phyloP scores from a whole-genome alignment of 2,797 vertebrate species.

The Remorina albescens region DNA sequence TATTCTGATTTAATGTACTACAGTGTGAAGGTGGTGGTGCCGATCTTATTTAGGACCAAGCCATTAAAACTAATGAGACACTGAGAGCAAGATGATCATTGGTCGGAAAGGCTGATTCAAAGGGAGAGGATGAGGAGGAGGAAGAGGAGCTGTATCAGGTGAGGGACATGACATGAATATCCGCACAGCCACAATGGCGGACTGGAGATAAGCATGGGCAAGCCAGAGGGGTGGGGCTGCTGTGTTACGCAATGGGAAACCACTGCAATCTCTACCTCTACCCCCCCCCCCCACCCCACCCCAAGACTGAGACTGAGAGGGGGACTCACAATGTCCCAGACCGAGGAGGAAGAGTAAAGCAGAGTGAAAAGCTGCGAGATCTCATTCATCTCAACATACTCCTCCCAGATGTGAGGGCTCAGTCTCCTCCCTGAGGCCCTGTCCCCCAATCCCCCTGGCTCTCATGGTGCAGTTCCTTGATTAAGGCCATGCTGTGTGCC shows the following conservation, averaged over 20 bases:
- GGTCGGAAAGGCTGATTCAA: neutral
- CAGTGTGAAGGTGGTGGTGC: no score
- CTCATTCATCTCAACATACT: slow-evolving; percentile 36
- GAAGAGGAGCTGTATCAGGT: slow-evolving; percentile 16
- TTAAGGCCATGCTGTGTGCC: slow-evolving; percentile 31
- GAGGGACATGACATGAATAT: slow-evolving; percentile 42
- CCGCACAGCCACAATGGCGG: slow-evolving; percentile 48
- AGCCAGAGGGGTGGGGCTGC: slow-evolving; percentile 62
- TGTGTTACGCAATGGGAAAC: slow-evolving; percentile 44
- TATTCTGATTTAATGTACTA: no score
- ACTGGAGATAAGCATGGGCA: slow-evolving; percentile 33
- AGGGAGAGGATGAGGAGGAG: neutral
- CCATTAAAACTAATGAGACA: neutral
- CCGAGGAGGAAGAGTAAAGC: slow-evolving; percentile 16
- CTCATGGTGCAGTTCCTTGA: slow-evolving; percentile 17
- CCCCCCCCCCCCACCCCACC: neutral
- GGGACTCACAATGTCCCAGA: slow-evolving; percentile 39
- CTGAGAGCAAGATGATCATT: neutral
- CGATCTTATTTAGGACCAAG: neutral
- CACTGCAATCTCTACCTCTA: slow-evolving; percentile 46
- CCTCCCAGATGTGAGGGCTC: slow-evolving; percentile 7
- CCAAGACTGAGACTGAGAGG: slow-evolving; percentile 9
- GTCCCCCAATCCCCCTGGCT: slow-evolving; percentile 5
- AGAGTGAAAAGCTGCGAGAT: slow-evolving; percentile 16
- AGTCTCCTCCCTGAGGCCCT: neutral